Evolutionary conservation across 2,797 vertebrate species (phyloP), one percentile per base, ranked within the genome.

Genomic region (Staurois parvus): DNA sequence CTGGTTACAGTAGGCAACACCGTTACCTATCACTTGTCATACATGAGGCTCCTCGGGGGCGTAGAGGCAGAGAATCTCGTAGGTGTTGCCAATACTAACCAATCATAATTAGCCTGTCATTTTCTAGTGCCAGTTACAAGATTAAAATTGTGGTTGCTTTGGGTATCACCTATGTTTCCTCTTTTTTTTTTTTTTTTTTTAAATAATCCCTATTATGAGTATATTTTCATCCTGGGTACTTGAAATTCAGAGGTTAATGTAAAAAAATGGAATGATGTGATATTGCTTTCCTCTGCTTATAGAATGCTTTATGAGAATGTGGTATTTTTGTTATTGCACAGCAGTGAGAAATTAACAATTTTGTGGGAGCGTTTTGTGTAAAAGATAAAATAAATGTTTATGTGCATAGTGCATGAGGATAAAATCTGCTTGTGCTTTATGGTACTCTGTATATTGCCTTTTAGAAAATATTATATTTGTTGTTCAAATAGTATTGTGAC

Each of bases 381-480:
- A 48, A 59, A 84, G 48, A 64, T 7, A 17, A 42, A 85, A 52
- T 72, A 72, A 80, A 48, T 56, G 59, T 75, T 52, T 78, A 34
- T 66, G 76, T 81, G 62, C 66, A 72, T 72, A 42, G 28, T 87
- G 85, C 85, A 87, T 84, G 81, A 34, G 74, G 52, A 62, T 72
- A 52, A 32, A 74, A 37, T 85, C 59, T 67, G 69, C 40, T 72
- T 45, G 30, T 79, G 83, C 79, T 79, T 86, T 34, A 30, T 48
- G n/a, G 48, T 69, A 84, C 78, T 59, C 19, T 78, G 83, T 83
- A 73, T 87, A 79, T 74, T 69, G 72, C 89, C 86, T 89, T 85
- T 84, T 87, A 75, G 11, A 90, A 82, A 89, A 89, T 91, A 89
- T 89, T 89, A 91, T 88, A 78, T 45, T 29, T 90, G 89, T 75